Conservation (phyloP, 1,140 invertebrate species). For the Aphaenogaster floridana region DNA sequence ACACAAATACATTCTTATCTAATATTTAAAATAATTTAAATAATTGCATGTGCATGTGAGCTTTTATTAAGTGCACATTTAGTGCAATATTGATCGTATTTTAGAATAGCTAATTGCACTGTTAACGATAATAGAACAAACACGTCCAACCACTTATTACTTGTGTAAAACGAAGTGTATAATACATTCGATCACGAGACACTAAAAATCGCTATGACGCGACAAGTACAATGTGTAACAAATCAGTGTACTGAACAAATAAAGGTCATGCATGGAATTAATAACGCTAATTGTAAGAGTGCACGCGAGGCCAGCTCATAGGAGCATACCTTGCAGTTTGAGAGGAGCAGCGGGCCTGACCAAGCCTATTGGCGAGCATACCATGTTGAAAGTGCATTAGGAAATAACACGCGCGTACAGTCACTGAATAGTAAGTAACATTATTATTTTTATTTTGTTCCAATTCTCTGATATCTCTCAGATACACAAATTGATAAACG, state of each 20-base stretch:
- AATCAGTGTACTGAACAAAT: conserved; percentile 17
- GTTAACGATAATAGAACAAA: neutral
- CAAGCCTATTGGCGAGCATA: neutral
- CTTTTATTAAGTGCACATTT: no score
- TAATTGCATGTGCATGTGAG: no score
- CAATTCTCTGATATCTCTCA: conserved; percentile 1
- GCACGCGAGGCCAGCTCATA: conserved; percentile 1
- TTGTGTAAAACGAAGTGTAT: neutral
- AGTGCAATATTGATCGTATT: neutral
- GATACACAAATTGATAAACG: neutral
- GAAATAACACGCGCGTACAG: neutral
- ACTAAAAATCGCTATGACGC: neutral
- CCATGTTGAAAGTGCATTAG: neutral
- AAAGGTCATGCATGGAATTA: conserved; percentile 29
- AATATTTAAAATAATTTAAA: no score
- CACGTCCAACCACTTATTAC: neutral
- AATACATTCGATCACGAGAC: neutral
- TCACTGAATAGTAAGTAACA: neutral
- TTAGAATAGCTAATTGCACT: neutral
- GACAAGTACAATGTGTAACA: conserved; percentile 18
- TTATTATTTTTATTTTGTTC: neutral
- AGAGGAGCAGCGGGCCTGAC: neutral
- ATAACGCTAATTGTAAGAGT: conserved; percentile 42
- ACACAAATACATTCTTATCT: no score
- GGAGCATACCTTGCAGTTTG: conserved; percentile 24